These are phyloP conservation scores for Eulemur coronatus DNA, from an alignment of 2,797 vertebrate genomes.

Conservation along the genomic window DNA sequence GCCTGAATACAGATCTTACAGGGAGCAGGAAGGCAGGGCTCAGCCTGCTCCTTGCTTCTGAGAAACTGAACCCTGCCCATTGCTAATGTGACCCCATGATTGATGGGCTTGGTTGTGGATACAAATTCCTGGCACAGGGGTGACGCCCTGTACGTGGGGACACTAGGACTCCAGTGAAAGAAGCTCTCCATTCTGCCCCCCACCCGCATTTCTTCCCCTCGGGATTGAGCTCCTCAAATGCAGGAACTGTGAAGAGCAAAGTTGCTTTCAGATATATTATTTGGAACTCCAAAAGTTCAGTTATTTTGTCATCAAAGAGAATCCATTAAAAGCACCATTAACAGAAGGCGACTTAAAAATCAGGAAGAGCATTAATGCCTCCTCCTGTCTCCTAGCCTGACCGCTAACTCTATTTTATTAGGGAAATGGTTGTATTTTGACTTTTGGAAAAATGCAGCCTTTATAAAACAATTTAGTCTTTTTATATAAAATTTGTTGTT, in stretches of 20 bases:
- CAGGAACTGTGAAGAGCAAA: neutral
- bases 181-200: neutral
- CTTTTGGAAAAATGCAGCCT: neutral
- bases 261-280: neutral
- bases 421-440: conserved; percentile 10
- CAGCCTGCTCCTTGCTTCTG: neutral
- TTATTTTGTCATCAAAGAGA: conserved; percentile 33
- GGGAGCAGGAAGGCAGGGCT: neutral
- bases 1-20: neutral
- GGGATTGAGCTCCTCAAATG: neutral
- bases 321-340: neutral
- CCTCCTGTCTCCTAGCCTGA: neutral
- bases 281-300: neutral
- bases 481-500: conserved; percentile 28
- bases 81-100: rapidly evolving
- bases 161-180: neutral
- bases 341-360: neutral
- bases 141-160: too few species aligned
- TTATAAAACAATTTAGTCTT: conserved; percentile 15
- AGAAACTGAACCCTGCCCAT: neutral
- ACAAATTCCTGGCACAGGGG: neutral
- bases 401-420: neutral
- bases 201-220: neutral
- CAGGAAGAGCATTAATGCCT: neutral
- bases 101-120: neutral